A percentile compares a stretch with the other conserved stretches of the same genome.
These are phyloP conservation scores for Bilobella aurantiaca DNA, from an alignment of 1,140 invertebrate species.

Conservation along the genomic window DNA sequence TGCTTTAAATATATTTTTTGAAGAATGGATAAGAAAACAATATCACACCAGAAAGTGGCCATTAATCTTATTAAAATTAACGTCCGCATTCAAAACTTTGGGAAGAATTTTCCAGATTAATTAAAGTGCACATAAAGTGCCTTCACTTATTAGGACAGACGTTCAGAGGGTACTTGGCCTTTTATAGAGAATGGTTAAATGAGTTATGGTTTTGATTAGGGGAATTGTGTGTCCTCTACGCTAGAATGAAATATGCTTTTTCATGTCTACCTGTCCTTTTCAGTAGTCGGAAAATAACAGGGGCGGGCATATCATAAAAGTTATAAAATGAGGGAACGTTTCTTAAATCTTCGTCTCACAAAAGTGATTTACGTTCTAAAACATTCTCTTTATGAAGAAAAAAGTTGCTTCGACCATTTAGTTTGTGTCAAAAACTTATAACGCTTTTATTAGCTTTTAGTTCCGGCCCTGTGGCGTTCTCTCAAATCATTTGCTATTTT, in stretches of 20 bases:
- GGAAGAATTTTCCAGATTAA: not conserved
- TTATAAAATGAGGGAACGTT: not conserved
- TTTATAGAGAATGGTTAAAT: not conserved
- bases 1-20: no score
- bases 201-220: constrained; percentile 2
- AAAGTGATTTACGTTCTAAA: constrained; percentile 3
- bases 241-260: not conserved
- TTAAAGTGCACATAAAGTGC: not conserved
- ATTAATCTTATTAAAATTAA: not conserved
- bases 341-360: constrained; percentile 2
- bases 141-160: not conserved
- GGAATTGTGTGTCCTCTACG: not conserved
- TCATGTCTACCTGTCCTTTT: not conserved
- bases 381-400: not conserved
- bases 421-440: not conserved
- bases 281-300: not conserved
- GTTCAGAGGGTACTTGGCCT: not conserved
- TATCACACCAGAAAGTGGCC: not conserved
- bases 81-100: not conserved
- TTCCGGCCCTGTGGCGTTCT: not conserved
- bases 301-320: not conserved
- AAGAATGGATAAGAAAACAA: no score
- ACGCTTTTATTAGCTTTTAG: constrained; percentile 4
- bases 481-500: not conserved
- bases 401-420: not conserved